Evolutionary conservation across 2,113 vertebrate genomes (phyloP).

Genomic region (Laterallus jamaicensis): DNA sequence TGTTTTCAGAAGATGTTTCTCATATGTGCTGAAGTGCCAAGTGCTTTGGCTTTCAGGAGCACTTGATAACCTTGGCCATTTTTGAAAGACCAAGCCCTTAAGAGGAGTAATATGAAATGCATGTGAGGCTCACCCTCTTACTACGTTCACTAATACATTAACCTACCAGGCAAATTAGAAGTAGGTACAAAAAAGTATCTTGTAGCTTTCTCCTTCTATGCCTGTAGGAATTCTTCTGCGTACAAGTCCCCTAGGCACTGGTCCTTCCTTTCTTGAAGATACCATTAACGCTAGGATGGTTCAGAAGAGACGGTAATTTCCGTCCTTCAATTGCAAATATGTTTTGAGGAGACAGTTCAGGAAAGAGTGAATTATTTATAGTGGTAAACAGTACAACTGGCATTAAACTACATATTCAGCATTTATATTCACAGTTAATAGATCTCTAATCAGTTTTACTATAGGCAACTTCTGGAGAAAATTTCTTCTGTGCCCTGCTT

Average conservation of each 20-base stretch:
- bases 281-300: not conserved
- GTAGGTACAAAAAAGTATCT: not conserved
- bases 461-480: not conserved
- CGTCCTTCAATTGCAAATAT: not conserved
- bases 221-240: not conserved
- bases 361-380: not conserved
- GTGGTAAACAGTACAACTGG: not conserved
- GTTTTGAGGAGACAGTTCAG: not conserved
- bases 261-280: not conserved
- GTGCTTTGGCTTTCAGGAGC: not conserved
- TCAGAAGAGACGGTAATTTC: not conserved
- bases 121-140: rapidly evolving
- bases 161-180: not conserved
- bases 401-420: not conserved
- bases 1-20: not conserved
- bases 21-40: not conserved
- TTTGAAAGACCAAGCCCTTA: not conserved
- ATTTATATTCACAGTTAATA: not conserved
- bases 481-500: not conserved
- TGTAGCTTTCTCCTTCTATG: not conserved
- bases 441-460: not conserved
- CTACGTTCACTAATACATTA: not conserved
- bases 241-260: not conserved
- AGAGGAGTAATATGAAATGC: not conserved
- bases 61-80: not conserved